Percentiles rank a stretch among this genome's conserved stretches.
Conservation (phyloP, 1,140 invertebrate species). For the Drosophila nasuta region DNA sequence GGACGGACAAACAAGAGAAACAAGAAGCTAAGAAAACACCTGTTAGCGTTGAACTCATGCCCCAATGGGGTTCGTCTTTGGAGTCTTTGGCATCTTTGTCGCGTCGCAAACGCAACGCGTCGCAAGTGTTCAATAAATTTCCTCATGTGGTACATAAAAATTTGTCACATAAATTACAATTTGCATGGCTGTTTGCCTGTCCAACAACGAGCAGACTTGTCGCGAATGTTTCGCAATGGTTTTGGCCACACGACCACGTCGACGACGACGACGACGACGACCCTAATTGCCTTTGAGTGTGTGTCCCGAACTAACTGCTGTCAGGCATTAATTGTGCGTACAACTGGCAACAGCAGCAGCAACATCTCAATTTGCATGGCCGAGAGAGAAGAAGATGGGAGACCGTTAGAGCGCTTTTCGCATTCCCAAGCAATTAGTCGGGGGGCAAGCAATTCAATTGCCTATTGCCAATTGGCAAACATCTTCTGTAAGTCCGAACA, state of each 20-base stretch:
- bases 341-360: constrained; percentile 53
- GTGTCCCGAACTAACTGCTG: constrained; percentile 64
- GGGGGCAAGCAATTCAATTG: constrained; percentile 48
- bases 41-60: constrained; percentile 34
- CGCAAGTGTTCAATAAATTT: constrained; percentile 66
- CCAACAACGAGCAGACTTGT: constrained; percentile 62
- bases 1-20: constrained; percentile 1
- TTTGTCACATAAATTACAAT: constrained; percentile 83
- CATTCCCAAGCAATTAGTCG: constrained; percentile 73
- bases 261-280: constrained; percentile 48
- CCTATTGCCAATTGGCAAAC: constrained; percentile 12
- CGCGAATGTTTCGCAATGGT: constrained; percentile 20
- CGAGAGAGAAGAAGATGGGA: constrained; percentile 27
- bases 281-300: constrained; percentile 81
- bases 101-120: constrained; percentile 2
- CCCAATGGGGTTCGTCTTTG: constrained; percentile 35
- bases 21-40: constrained; percentile 37
- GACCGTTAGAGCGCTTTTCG: constrained; percentile 40
- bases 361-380: constrained; percentile 74
- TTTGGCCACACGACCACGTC: neutral
- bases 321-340: constrained; percentile 80
- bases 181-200: constrained; percentile 69
- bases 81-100: neutral
- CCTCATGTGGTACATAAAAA: constrained; percentile 69
- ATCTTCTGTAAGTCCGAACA: neutral